Evolutionary conservation across 2,797 vertebrate species (phyloP), one percentile per base, ranked within the genome.

Genomic region (Cyclura pinguis): DNA sequence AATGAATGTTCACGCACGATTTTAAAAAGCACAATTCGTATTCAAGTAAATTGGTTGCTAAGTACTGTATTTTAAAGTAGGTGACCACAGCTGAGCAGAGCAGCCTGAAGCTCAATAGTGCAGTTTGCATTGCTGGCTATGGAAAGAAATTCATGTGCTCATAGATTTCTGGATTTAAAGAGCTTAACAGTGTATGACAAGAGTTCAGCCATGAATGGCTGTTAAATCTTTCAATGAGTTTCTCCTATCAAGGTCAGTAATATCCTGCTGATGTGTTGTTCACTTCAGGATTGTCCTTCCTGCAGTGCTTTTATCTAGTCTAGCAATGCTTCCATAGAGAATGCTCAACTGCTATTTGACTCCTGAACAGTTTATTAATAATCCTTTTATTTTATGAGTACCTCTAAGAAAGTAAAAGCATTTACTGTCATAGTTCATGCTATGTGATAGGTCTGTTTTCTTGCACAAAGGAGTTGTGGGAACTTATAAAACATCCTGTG

Each of bases 211-310:
- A 55, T 35, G 73, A 64, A 62, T 84, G 74, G 57, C 69, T 84
- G 69, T 47, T 84, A 76, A 89, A n/a, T 84, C 18, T 89, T 76
- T 62, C 42, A 84, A 62, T 84, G 32, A 89, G 35, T 89, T 84
- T 89, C 42, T 64, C 38, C 69, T 9, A 76, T 89, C 88, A 77
- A 76, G 57, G 55, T 50, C 52, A 88, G 6, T 62, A 64, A 76
- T 24, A 89, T 35, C 38, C 20, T 55, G 83, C 69, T 80, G 77
- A 69, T 20, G 22, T 18, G 32, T 52, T 84, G 81, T 62, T 57
- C 57, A 89, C 12, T 59, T 50, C 55, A 64, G 38, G 88, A 64
- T 76, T 76, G 81, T 76, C 38, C 38, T 84, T 59, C 80, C 69
- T 89, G 52, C 22, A 47, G 32, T 62, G 81, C 32, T 76, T 84